Evolutionary conservation across 2,888 invertebrate genomes (phyloP).

Genomic region (Saturnia japonica): DNA sequence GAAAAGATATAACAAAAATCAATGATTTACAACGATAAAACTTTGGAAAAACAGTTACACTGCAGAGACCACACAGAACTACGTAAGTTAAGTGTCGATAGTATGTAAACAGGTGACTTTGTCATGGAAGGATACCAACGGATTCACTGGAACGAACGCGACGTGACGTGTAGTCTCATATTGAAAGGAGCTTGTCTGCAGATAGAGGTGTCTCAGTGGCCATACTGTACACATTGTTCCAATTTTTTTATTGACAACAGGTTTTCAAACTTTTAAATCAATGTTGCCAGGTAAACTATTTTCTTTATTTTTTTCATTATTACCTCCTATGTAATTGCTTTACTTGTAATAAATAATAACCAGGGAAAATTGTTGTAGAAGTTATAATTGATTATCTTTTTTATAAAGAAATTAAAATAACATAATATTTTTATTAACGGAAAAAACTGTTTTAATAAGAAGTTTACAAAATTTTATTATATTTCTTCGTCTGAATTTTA

Average conservation of each 20-base stretch:
- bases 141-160: constrained; percentile 27
- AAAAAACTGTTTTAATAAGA: too few relatives aligned
- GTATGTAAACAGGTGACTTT: constrained; percentile 47
- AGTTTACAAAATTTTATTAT: too few relatives aligned
- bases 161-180: constrained; percentile 49
- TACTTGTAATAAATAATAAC: too few relatives aligned
- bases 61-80: constrained; percentile 41
- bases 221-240: background rate
- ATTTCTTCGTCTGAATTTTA: too few relatives aligned
- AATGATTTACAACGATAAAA: background rate
- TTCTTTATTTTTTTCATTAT: background rate
- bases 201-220: constrained; percentile 11
- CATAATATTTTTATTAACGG: too few relatives aligned
- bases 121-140: constrained; percentile 39
- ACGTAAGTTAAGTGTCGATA: constrained; percentile 26
- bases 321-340: too few relatives aligned
- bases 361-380: too few relatives aligned
- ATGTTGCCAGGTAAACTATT: background rate
- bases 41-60: background rate
- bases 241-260: background rate
- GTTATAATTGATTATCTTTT: background rate
- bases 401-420: background rate
- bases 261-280: background rate
- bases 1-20: too few relatives aligned
- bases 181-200: constrained; percentile 13